These are phyloP conservation scores for Callopanchax toddi DNA, from an alignment of 2,113 vertebrate species.

Conservation along the genomic window DNA sequence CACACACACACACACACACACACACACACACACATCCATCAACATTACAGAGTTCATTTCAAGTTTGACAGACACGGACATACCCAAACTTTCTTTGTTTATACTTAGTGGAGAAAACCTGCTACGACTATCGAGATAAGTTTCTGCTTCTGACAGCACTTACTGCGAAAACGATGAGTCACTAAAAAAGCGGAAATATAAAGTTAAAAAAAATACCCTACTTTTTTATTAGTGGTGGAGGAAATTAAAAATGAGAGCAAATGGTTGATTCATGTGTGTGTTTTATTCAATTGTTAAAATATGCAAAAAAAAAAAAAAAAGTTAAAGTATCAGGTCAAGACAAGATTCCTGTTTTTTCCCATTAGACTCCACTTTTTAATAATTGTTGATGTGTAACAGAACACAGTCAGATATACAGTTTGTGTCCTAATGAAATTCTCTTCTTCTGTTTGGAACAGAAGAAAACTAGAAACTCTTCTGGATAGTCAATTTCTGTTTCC, in stretches of 20 bases:
- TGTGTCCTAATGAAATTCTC: too few species aligned
- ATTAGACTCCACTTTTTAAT: too few species aligned
- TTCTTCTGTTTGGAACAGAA: too few species aligned
- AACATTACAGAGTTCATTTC: constrained; percentile 54
- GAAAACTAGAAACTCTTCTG: too few species aligned
- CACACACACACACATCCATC: constrained; percentile 17
- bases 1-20: neutral
- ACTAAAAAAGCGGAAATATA: neutral
- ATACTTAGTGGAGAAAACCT: constrained; percentile 30
- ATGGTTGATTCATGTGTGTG: neutral
- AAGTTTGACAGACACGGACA: constrained; percentile 58
- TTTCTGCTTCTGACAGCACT: constrained; percentile 11
- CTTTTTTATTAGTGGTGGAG: neutral
- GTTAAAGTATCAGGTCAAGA: neutral
- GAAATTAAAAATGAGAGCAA: neutral
- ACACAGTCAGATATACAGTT: too few species aligned
- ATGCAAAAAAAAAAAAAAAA: neutral
- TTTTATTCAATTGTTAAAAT: neutral
- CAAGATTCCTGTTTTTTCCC: neutral
- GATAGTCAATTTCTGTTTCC: too few species aligned
- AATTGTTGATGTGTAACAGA: too few species aligned
- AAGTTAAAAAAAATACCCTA: too few species aligned
- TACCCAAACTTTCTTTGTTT: constrained; percentile 32
- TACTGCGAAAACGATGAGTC: constrained; percentile 15
- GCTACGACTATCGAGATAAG: constrained; percentile 27